Evolutionary conservation across 1,140 invertebrate genomes (phyloP).

Genomic region (Solen grandis): DNA sequence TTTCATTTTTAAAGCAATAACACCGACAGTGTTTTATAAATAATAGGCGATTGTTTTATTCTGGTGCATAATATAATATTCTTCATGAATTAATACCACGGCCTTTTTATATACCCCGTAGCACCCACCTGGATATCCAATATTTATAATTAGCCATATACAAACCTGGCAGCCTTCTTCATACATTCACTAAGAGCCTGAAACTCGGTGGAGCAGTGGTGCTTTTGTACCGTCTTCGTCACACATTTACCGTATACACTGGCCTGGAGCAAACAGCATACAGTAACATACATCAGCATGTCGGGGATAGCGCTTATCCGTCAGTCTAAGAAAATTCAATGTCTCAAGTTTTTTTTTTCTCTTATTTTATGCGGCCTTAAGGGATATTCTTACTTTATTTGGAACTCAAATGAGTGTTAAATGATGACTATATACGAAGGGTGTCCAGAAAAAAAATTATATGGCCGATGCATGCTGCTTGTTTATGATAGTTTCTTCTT

Average conservation of each 20-base stretch:
- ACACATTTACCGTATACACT: constrained; percentile 21
- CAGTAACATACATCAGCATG: no score
- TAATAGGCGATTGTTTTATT: background rate
- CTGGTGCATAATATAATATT: background rate
- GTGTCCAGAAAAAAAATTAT: background rate
- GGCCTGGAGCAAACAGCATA: constrained; percentile 1
- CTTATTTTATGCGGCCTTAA: no score
- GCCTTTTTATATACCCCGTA: constrained; percentile 4
- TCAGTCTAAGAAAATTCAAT: no score
- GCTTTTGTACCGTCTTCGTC: background rate
- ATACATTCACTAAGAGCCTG: constrained; percentile 22
- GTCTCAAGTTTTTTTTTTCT: no score
- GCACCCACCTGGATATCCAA: no score
- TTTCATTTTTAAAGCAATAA: background rate
- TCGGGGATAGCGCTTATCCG: no score
- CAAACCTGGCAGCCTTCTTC: no score
- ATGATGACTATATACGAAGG: background rate
- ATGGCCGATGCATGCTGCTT: no score
- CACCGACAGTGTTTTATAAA: background rate
- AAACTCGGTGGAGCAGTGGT: constrained; percentile 4
- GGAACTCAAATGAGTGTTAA: no score
- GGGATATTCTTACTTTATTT: no score
- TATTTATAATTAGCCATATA: no score
- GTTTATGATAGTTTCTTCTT: no score
- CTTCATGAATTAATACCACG: background rate